Evolutionary conservation across 2,888 invertebrate genomes (phyloP).

Genomic region (Cremastobaeus sp.): DNA sequence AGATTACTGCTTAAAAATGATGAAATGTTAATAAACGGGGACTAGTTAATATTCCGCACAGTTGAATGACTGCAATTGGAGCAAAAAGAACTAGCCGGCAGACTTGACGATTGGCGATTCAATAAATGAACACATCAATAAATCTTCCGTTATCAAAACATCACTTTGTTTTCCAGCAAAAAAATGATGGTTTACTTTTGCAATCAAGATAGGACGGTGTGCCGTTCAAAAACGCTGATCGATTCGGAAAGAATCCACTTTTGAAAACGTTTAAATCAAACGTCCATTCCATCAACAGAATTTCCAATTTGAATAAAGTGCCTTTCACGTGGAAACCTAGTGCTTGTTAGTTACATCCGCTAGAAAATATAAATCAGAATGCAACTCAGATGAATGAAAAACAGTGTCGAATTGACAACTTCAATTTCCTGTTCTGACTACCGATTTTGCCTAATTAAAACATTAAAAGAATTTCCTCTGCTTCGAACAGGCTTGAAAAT

Average conservation of each 20-base stretch:
- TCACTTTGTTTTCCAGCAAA: not conserved
- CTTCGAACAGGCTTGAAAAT: too few species aligned
- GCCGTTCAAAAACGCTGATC: constrained; percentile 9
- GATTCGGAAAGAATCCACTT: constrained; percentile 22
- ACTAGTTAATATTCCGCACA: too few species aligned
- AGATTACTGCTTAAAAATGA: too few species aligned
- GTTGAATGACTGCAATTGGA: too few species aligned
- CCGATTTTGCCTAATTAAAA: too few species aligned
- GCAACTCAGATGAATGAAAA: too few species aligned
- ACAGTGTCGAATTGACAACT: too few species aligned
- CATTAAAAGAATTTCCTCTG: too few species aligned
- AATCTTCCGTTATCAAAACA: not conserved
- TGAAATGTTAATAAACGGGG: too few species aligned
- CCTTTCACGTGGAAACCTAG: constrained; percentile 42
- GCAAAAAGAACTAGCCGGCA: not conserved
- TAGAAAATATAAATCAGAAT: constrained; percentile 40
- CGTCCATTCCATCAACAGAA: constrained; percentile 32
- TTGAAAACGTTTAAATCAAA: constrained; percentile 40
- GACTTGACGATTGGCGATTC: not conserved
- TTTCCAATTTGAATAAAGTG: constrained; percentile 55
- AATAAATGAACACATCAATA: not conserved
- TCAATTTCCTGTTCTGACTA: too few species aligned
- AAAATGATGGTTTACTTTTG: not conserved
- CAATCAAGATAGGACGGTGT: not conserved
- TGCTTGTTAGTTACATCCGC: constrained; percentile 41